Evolutionary conservation across 2,888 invertebrate species (phyloP).

Genomic region (Xestia c-nigrum): DNA sequence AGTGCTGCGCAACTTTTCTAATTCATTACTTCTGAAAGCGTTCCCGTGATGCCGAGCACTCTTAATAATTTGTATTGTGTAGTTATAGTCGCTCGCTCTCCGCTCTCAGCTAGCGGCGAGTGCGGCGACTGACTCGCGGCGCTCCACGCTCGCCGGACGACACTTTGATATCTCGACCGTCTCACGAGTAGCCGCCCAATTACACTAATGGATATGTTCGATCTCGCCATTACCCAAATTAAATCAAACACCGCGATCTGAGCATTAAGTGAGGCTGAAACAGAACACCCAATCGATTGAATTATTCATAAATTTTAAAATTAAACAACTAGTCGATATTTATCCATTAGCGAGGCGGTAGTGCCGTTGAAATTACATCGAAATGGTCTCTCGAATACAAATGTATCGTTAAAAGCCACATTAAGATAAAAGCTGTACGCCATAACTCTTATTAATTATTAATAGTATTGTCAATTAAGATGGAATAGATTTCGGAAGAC

Average conservation of each 20-base stretch:
- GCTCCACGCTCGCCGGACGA: constrained; percentile 54
- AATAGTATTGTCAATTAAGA: constrained; percentile 89
- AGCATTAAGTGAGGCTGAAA: constrained; percentile 70
- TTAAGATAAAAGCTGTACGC: constrained; percentile 89
- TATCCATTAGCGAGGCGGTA: constrained; percentile 85
- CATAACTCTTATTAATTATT: constrained; percentile 89
- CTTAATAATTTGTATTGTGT: constrained; percentile 91
- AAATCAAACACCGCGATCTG: constrained; percentile 74
- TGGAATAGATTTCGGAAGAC: constrained; percentile 80
- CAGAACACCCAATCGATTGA: constrained; percentile 69
- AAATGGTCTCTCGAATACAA: constrained; percentile 86
- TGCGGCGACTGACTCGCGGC: constrained; percentile 19
- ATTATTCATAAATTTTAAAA: constrained; percentile 84
- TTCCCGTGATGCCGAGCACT: constrained; percentile 90
- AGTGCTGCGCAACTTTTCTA: constrained; percentile 91
- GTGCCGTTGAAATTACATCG: constrained; percentile 83
- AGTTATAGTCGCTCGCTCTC: constrained; percentile 82
- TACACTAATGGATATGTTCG: constrained; percentile 76
- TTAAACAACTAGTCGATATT: constrained; percentile 84
- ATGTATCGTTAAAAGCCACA: constrained; percentile 87
- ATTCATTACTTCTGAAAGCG: constrained; percentile 91
- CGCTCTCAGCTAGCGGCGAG: constrained; percentile 71
- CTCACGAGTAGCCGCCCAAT: constrained; percentile 70
- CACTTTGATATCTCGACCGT: constrained; percentile 72
- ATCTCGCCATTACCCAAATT: constrained; percentile 75